Percentiles rank a stretch among this genome's conserved stretches.
Conservation (phyloP, 1,140 invertebrate genomes). For the Bombus sylvicola region DNA sequence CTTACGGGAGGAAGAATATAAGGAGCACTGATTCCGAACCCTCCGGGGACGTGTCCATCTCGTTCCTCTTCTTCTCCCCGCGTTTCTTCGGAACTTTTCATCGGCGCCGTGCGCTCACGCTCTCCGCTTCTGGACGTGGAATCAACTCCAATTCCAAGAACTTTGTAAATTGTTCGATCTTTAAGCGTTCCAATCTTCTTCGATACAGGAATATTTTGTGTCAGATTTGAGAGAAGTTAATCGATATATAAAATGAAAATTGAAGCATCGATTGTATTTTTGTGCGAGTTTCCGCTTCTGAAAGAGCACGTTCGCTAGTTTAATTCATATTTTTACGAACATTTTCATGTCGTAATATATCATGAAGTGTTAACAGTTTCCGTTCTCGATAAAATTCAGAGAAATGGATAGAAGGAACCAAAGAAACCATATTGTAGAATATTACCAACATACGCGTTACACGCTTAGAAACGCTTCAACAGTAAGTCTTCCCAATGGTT, state of each 20-base stretch:
- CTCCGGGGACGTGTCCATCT: constrained; percentile 44
- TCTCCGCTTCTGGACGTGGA: neutral
- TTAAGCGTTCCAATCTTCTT: neutral
- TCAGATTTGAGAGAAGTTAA: neutral
- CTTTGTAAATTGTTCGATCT: neutral
- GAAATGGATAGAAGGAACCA: too few species aligned
- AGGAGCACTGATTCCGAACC: constrained; percentile 41
- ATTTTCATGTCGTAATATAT: too few species aligned
- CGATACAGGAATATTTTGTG: neutral
- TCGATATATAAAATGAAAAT: neutral
- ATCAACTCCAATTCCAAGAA: neutral
- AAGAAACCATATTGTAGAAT: too few species aligned
- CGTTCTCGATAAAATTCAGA: neutral
- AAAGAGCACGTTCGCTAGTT: too few species aligned
- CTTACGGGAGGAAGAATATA: constrained; percentile 26
- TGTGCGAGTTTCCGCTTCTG: too few species aligned
- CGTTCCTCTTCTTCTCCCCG: constrained; percentile 17
- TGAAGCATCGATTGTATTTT: neutral
- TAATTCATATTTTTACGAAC: too few species aligned
- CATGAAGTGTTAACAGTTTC: too few species aligned
- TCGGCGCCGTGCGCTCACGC: neutral
- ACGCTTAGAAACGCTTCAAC: too few species aligned
- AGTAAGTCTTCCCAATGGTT: too few species aligned
- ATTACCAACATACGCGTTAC: too few species aligned
- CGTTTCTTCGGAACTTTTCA: constrained; percentile 28